Evolutionary conservation across 2,888 invertebrate species (phyloP).

Genomic region (Ectemnius cavifrons): DNA sequence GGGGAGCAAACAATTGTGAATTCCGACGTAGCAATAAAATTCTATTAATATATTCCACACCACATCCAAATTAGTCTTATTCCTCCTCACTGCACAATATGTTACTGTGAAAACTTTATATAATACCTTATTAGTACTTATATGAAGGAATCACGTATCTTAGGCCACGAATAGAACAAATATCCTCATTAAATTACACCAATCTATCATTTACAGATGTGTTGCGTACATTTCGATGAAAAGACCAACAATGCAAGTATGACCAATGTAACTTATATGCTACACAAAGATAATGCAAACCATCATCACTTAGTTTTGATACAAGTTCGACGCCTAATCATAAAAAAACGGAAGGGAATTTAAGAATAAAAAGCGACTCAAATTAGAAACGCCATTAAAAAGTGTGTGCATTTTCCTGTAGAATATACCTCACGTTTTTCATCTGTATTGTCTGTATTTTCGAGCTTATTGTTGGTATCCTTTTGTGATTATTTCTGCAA

Average conservation of each 20-base stretch:
- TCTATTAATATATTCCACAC: conserved; percentile 42
- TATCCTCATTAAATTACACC: conserved; percentile 44
- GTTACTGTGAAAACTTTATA: conserved; percentile 52
- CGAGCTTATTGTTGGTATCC: conserved; percentile 45
- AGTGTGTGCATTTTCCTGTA: conserved; percentile 10
- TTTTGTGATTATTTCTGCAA: conserved; percentile 30
- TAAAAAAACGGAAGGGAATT: conserved; percentile 2
- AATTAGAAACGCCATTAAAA: conserved; percentile 5
- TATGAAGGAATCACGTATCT: conserved; percentile 58
- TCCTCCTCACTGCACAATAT: conserved; percentile 37
- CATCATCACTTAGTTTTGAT: not conserved
- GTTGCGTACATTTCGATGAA: conserved; percentile 24
- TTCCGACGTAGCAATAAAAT: too few species aligned
- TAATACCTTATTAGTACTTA: conserved; percentile 57
- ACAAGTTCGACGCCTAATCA: not conserved
- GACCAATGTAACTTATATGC: conserved; percentile 1
- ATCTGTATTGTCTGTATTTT: conserved; percentile 19
- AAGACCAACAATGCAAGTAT: conserved; percentile 6
- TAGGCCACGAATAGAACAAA: conserved; percentile 57
- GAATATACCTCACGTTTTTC: conserved; percentile 8
- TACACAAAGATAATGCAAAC: not conserved
- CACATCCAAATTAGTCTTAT: conserved; percentile 36
- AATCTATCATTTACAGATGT: conserved; percentile 37
- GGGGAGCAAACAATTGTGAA: too few species aligned
- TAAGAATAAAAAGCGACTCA: not conserved